Conservation (phyloP, 2,888 invertebrate genomes). For the Philaethria dido region DNA sequence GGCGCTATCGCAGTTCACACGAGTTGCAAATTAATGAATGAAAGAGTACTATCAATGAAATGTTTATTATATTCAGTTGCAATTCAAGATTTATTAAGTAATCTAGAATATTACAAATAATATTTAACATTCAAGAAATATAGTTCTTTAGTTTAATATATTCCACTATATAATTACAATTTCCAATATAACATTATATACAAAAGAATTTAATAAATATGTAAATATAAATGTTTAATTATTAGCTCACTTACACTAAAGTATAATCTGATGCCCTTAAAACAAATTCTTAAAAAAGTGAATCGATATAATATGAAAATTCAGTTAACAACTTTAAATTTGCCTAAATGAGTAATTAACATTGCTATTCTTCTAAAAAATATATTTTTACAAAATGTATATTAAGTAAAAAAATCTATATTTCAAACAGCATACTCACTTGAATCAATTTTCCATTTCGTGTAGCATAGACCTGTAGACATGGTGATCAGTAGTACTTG, state of each 20-base stretch:
- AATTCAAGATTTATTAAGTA: not conserved
- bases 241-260: not conserved
- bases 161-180: no score
- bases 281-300: not conserved
- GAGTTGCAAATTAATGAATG: slow-evolving; percentile 38
- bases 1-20: slow-evolving; percentile 32
- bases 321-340: no score
- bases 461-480: slow-evolving; percentile 60
- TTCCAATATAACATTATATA: no score
- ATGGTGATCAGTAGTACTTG: slow-evolving; percentile 59
- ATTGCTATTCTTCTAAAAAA: not conserved
- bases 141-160: no score
- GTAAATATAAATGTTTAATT: not conserved
- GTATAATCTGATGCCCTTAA: not conserved
- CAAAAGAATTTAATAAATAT: not conserved
- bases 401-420: not conserved
- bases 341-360: not conserved
- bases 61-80: slow-evolving; percentile 11
- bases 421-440: slow-evolving; percentile 61
- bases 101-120: not conserved
- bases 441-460: slow-evolving; percentile 61
- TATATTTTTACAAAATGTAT: no score
- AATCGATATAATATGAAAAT: no score
- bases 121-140: not conserved
- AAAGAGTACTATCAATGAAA: slow-evolving; percentile 37